Evolutionary conservation across 2,113 vertebrate species (phyloP), one percentile per base, ranked within the genome.

Genomic region (Buteo buteo): DNA sequence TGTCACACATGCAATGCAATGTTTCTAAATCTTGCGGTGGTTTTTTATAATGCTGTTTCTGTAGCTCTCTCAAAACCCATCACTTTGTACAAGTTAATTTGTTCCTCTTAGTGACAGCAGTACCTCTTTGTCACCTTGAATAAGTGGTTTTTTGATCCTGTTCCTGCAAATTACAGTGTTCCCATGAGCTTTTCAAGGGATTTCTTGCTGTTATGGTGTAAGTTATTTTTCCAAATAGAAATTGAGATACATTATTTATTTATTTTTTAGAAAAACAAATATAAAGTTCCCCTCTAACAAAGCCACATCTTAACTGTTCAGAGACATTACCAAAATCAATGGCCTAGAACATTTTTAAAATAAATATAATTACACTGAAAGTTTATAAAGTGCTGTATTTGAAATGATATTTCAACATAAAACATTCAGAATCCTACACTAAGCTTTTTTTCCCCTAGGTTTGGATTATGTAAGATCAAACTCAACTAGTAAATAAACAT

Each of bases 151-250:
- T 95, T 59, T 94, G 73, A 91, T 78, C 64, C 32, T 79, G 16
- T 82, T 83, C 19, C 70, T 83, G 40, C 49, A 88, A 78, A 38
- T 80, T 80, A 80, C 19, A 62, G 24, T 61, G 65, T 67, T 92
- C 71, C 78, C 52, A 38, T 15, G 17, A 80, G 90, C 16, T 67
- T 94, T 64, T 88, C 55, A 90, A 88, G 66, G 25, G 47, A 67
- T 92, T 88, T 78, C 50, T 82, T 93, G 58, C 12, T 81, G 34
- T 81, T 93, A 22, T 8, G 18, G 26, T 81, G 24, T 13, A 82
- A 86, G 59, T 28, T 89, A 67, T 59, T 90, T 91, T 93, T 94
- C 44, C 80, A 90, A 92, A 85, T 21, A 83, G 42, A 87, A 89
- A 18, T 11, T 34, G 40, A 79, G 28, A 40, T 1, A n/a, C 0